Evolutionary conservation across 2,888 invertebrate genomes (phyloP).

Genomic region (Linnaemya tessellans): DNA sequence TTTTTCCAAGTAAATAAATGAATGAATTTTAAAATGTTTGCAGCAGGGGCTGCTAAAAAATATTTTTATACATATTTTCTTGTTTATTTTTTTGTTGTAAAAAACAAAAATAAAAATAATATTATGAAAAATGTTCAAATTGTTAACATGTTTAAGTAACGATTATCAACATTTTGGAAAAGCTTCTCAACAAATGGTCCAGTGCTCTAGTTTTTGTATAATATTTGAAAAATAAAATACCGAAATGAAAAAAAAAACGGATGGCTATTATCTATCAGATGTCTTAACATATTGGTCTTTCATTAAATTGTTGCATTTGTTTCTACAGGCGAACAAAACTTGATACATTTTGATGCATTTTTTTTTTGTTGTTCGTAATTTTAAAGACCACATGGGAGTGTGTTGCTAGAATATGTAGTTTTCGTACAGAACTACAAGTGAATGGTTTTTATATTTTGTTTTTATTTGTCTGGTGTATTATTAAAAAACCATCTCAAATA

Average conservation of each 20-base stretch:
- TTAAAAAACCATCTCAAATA: slow-evolving; percentile 51
- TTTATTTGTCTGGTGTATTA: slow-evolving; percentile 1
- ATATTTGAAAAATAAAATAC: slow-evolving; percentile 6
- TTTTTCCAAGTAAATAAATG: slow-evolving; percentile 10
- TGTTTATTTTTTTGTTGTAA: background rate
- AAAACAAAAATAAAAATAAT: background rate
- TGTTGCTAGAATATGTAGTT: slow-evolving; percentile 35
- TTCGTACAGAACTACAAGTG: slow-evolving; percentile 34
- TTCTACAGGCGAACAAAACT: slow-evolving; percentile 19
- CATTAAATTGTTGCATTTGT: slow-evolving; percentile 50
- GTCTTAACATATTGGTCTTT: slow-evolving; percentile 42
- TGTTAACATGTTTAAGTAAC: slow-evolving; percentile 49
- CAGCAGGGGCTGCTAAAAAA: slow-evolving; percentile 7
- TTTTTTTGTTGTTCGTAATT: background rate
- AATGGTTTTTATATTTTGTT: slow-evolving; percentile 8
- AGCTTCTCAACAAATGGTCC: slow-evolving; percentile 54
- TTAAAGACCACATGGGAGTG: slow-evolving; percentile 53
- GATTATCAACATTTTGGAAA: slow-evolving; percentile 56
- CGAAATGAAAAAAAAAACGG: background rate
- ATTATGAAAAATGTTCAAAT: slow-evolving; percentile 41
- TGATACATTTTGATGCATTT: slow-evolving; percentile 10
- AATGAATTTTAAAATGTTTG: slow-evolving; percentile 31
- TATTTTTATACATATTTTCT: background rate
- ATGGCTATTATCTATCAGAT: slow-evolving; percentile 51
- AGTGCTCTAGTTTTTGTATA: slow-evolving; percentile 46